Conservation (phyloP, 2,888 invertebrate species). For the Campaea margaritaria region DNA sequence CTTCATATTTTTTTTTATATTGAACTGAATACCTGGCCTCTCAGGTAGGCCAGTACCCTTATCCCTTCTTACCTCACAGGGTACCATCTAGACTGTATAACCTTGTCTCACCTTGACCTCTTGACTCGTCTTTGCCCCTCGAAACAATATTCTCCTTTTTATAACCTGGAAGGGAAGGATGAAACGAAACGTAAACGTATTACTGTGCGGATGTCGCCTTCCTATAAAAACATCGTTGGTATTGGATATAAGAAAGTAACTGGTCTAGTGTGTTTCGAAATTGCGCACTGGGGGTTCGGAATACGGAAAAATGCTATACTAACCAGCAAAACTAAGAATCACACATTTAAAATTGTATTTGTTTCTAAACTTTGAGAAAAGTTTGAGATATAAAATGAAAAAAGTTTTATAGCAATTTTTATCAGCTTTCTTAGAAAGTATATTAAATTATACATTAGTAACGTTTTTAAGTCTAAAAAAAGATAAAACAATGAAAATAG, state of each 20-base stretch:
- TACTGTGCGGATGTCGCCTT: constrained; percentile 3
- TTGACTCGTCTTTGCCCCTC: neutral
- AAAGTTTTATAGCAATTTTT: too few species aligned
- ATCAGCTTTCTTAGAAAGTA: too few species aligned
- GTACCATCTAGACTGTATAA: neutral
- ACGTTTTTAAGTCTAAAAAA: too few species aligned
- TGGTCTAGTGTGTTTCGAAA: neutral
- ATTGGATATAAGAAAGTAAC: neutral
- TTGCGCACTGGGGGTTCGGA: too few species aligned
- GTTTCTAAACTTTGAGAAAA: too few species aligned
- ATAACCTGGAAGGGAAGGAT: constrained; percentile 8
- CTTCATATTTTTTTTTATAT: too few species aligned
- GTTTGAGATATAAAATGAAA: too few species aligned
- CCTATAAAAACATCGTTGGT: constrained; percentile 3
- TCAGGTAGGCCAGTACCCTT: neutral
- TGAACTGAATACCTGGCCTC: neutral
- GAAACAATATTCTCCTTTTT: constrained; percentile 9
- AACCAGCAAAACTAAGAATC: too few species aligned
- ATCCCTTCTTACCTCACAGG: neutral
- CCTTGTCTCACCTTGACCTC: constrained; percentile 9
- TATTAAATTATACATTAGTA: too few species aligned
- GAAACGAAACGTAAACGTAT: constrained; percentile 10
- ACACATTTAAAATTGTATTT: too few species aligned
- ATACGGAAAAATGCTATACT: too few species aligned
- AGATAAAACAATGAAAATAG: too few species aligned